Conservation (phyloP, 2,888 invertebrate species). For the Eupithecia exiguata region DNA sequence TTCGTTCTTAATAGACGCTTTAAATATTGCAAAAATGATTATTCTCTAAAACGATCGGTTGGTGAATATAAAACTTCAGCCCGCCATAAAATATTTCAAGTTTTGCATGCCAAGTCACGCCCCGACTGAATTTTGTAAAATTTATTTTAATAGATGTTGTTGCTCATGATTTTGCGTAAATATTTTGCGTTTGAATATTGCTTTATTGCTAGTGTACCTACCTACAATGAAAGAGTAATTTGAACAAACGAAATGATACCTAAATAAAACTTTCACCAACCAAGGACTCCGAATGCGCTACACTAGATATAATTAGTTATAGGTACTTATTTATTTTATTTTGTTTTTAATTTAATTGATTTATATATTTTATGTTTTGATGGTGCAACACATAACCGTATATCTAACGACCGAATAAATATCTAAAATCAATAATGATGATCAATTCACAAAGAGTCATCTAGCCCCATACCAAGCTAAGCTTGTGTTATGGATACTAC, state of each 20-base stretch:
- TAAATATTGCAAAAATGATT: constrained; percentile 27
- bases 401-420: too few species aligned
- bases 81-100: constrained; percentile 40
- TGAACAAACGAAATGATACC: neutral
- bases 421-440: too few species aligned
- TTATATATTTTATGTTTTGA: too few species aligned
- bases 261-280: neutral
- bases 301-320: too few species aligned
- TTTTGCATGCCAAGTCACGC: constrained; percentile 51
- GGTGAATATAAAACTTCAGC: constrained; percentile 38
- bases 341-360: too few species aligned
- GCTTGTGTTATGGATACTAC: too few species aligned
- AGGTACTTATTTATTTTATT: too few species aligned
- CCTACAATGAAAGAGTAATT: constrained; percentile 1
- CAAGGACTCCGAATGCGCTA: neutral
- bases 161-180: constrained; percentile 24
- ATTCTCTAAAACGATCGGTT: constrained; percentile 36
- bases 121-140: constrained; percentile 43
- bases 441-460: too few species aligned
- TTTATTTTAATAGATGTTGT: constrained; percentile 49
- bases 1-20: constrained; percentile 41
- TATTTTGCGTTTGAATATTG: constrained; percentile 31
- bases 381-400: too few species aligned
- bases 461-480: too few species aligned
- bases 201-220: constrained; percentile 1